A percentile compares a stretch with the other conserved stretches of the same genome.
Conservation (phyloP, 2,888 invertebrate species). For the Branchipolynoe longqiensis region DNA sequence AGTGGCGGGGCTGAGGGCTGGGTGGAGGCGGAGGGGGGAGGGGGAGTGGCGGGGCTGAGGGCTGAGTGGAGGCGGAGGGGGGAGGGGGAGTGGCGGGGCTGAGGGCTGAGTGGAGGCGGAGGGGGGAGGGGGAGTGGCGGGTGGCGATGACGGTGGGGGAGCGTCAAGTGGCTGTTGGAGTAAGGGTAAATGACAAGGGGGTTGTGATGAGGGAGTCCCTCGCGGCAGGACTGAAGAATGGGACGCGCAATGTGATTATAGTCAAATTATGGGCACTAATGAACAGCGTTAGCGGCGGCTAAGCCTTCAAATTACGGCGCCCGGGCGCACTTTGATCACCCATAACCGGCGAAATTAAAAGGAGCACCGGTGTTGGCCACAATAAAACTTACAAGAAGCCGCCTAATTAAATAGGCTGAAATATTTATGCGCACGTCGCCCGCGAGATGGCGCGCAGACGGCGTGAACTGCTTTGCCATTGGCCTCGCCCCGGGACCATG, state of each 20-base stretch:
- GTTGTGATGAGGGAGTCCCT: neutral
- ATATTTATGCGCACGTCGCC: slow-evolving; percentile 13
- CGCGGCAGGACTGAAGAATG: slow-evolving; percentile 13
- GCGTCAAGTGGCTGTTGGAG: slow-evolving; percentile 21
- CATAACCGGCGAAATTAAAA: slow-evolving; percentile 47
- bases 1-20: too few relatives aligned
- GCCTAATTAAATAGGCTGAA: slow-evolving; percentile 50
- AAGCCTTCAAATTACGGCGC: slow-evolving; percentile 51
- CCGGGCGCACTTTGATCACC: slow-evolving; percentile 47
- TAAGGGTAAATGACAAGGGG: slow-evolving; percentile 31
- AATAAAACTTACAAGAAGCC: slow-evolving; percentile 47
- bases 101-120: too few relatives aligned
- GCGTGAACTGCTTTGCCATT: too few relatives aligned
- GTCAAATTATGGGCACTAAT: slow-evolving; percentile 43
- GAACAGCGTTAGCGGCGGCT: slow-evolving; percentile 39
- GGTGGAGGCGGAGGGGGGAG: too few relatives aligned
- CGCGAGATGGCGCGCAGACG: too few relatives aligned
- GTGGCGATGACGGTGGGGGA: neutral
- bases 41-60: too few relatives aligned
- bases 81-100: too few relatives aligned
- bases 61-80: too few relatives aligned
- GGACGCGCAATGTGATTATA: slow-evolving; percentile 51
- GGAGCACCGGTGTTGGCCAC: slow-evolving; percentile 47
- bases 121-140: too few relatives aligned
- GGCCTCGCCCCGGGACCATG: too few relatives aligned